A percentile compares a stretch with the other conserved stretches of the same genome.
phyloP scores from a whole-genome alignment of 2,888 invertebrate genomes.

The Leucoptera coffeella region DNA sequence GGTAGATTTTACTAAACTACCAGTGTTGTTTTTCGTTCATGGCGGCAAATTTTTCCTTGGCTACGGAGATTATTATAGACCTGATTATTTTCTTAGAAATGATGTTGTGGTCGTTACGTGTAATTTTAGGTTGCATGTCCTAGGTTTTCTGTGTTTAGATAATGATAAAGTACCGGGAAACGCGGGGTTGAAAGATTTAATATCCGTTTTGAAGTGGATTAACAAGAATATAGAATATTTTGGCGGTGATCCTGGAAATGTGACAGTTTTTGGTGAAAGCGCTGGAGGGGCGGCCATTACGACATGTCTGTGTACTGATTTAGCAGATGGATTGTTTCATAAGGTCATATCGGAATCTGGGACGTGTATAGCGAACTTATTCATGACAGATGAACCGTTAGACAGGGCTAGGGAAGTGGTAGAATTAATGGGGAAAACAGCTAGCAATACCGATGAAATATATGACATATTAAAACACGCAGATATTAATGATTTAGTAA shows the following conservation, averaged over 20 bases:
- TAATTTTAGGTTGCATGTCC: slow-evolving; percentile 26
- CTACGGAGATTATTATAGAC: slow-evolving; percentile 38
- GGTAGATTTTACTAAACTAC: slow-evolving; percentile 26
- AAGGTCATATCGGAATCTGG: slow-evolving; percentile 30
- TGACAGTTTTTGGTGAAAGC: slow-evolving; percentile 32
- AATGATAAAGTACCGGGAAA: slow-evolving; percentile 33
- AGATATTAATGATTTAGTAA: slow-evolving; percentile 19
- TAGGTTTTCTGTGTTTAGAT: slow-evolving; percentile 30
- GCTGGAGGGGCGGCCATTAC: slow-evolving; percentile 20
- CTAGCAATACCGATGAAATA: slow-evolving; percentile 11
- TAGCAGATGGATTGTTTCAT: slow-evolving; percentile 19
- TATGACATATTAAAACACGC: slow-evolving; percentile 15
- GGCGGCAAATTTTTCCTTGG: slow-evolving; percentile 52
- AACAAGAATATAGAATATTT: slow-evolving; percentile 22
- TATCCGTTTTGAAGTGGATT: slow-evolving; percentile 32
- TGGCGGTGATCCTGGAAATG: slow-evolving; percentile 23
- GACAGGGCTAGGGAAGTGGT: slow-evolving; percentile 18
- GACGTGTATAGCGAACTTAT: slow-evolving; percentile 20
- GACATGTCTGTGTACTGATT: slow-evolving; percentile 19
- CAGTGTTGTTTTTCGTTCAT: slow-evolving; percentile 52
- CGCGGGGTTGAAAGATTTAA: slow-evolving; percentile 26
- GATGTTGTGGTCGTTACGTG: slow-evolving; percentile 30
- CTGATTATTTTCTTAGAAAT: slow-evolving; percentile 25
- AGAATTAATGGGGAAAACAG: slow-evolving; percentile 15
- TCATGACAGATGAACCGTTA: slow-evolving; percentile 17